Conservation (phyloP, 2,797 vertebrate genomes). For the Melanotaenia parkinsoni region DNA sequence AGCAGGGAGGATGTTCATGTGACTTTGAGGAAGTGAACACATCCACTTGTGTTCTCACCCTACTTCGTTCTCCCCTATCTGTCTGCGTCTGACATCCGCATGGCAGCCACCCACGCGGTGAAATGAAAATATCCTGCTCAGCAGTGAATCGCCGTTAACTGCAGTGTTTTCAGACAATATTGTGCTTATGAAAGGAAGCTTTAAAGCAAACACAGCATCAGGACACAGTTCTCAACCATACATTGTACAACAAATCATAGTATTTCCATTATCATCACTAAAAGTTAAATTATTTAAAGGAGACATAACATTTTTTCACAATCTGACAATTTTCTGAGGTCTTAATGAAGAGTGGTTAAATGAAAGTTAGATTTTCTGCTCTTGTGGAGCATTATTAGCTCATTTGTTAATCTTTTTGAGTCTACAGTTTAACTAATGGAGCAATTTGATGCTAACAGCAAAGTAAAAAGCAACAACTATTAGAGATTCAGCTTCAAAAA, state of each 20-base stretch:
- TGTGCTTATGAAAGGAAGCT: not conserved
- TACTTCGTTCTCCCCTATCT: constrained; percentile 38
- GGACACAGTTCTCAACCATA: not conserved
- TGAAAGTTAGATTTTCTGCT: too few relatives aligned
- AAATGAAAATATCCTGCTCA: constrained; percentile 66
- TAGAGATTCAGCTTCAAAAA: too few relatives aligned
- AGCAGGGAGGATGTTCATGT: constrained; percentile 25
- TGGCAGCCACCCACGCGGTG: constrained; percentile 60
- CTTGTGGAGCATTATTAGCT: too few relatives aligned
- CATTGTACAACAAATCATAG: too few relatives aligned
- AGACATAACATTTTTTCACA: not conserved
- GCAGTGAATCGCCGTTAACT: constrained; percentile 38
- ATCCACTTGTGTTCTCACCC: constrained; percentile 52
- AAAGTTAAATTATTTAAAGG: not conserved
- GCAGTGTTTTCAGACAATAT: constrained; percentile 38
- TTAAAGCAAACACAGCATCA: not conserved
- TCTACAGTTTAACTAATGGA: too few relatives aligned
- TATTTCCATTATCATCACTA: not conserved
- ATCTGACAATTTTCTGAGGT: not conserved
- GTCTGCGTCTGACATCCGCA: constrained; percentile 59
- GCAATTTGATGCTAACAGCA: too few relatives aligned
- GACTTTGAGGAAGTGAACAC: constrained; percentile 66
- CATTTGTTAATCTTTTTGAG: too few relatives aligned
- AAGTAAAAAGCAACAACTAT: too few relatives aligned
- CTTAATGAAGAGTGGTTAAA: too few relatives aligned